Percentiles rank a stretch among this genome's conserved stretches.
These are phyloP conservation scores for Accipiter cooperii DNA, from an alignment of 2,113 vertebrate species.

Conservation along the genomic window DNA sequence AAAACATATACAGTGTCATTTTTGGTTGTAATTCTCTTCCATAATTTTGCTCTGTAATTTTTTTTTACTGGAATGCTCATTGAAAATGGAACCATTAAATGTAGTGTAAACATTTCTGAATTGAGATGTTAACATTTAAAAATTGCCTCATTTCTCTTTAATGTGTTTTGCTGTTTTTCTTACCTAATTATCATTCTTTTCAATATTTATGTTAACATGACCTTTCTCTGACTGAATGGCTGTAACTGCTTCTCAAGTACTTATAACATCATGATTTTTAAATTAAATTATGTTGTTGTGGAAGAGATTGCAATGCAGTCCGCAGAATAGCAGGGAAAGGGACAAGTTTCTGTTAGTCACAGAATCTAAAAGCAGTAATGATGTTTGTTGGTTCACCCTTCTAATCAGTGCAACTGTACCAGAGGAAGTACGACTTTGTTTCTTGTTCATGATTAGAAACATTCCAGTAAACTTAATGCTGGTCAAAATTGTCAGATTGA, in stretches of 20 bases:
- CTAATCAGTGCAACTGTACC: background rate
- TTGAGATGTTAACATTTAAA: slow-evolving; percentile 70
- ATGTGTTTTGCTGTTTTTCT: slow-evolving; percentile 70
- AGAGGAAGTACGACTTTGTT: background rate
- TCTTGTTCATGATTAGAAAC: background rate
- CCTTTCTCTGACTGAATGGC: slow-evolving; percentile 70
- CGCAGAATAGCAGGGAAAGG: background rate
- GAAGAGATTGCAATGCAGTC: slow-evolving; percentile 1
- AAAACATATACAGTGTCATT: background rate
- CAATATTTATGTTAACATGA: slow-evolving; percentile 74
- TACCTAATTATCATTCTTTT: slow-evolving; percentile 69
- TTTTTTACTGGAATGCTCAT: slow-evolving; percentile 21
- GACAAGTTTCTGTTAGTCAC: background rate
- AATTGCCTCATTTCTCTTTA: slow-evolving; percentile 55
- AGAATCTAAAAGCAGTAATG: background rate
- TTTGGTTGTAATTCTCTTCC: background rate
- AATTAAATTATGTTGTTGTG: slow-evolving; percentile 57
- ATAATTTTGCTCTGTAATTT: slow-evolving; percentile 10
- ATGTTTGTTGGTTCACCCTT: background rate
- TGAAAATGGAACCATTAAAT: slow-evolving; percentile 58
- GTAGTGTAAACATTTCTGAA: slow-evolving; percentile 58
- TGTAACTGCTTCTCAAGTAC: slow-evolving; percentile 55
- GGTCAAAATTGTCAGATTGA: background rate
- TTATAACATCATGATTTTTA: slow-evolving; percentile 60
- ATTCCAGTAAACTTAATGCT: background rate